A percentile compares a stretch with the other conserved stretches of the same genome.
These are phyloP conservation scores for Drosophila nr. perissopoda DNA, from an alignment of 2,888 invertebrate species.

Conservation along the genomic window DNA sequence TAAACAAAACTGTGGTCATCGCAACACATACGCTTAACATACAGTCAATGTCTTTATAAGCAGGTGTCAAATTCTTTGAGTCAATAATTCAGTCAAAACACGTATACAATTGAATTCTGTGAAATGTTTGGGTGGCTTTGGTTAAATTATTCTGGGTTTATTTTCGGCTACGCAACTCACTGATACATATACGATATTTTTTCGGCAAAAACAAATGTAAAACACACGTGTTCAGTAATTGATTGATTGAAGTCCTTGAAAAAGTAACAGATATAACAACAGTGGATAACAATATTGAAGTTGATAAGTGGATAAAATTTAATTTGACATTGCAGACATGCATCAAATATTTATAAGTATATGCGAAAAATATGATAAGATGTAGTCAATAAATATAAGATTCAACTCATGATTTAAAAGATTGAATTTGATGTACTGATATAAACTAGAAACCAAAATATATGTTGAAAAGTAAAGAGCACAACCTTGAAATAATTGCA, in stretches of 20 bases:
- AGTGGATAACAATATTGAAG: slow-evolving; percentile 4
- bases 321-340: slow-evolving; percentile 19
- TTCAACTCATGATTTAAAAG: background rate
- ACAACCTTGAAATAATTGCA: background rate
- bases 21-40: background rate
- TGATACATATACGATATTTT: slow-evolving; percentile 28
- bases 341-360: slow-evolving; percentile 16
- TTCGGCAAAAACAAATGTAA: slow-evolving; percentile 38
- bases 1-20: slow-evolving; percentile 14
- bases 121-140: slow-evolving; percentile 1
- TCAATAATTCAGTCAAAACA: slow-evolving; percentile 2
- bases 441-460: background rate
- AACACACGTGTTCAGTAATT: slow-evolving; percentile 62
- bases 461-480: background rate
- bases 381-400: background rate
- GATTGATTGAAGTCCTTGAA: slow-evolving; percentile 60
- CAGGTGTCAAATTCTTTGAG: slow-evolving; percentile 1
- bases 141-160: slow-evolving; percentile 35
- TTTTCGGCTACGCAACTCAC: slow-evolving; percentile 1
- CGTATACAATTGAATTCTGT: slow-evolving; percentile 2
- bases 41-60: slow-evolving; percentile 3
- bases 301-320: background rate
- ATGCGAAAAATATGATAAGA: background rate
- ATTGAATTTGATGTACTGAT: background rate
- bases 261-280: slow-evolving; percentile 50